Evolutionary conservation across 2,888 invertebrate species (phyloP).

Genomic region (Agonopterix subpropinquella): DNA sequence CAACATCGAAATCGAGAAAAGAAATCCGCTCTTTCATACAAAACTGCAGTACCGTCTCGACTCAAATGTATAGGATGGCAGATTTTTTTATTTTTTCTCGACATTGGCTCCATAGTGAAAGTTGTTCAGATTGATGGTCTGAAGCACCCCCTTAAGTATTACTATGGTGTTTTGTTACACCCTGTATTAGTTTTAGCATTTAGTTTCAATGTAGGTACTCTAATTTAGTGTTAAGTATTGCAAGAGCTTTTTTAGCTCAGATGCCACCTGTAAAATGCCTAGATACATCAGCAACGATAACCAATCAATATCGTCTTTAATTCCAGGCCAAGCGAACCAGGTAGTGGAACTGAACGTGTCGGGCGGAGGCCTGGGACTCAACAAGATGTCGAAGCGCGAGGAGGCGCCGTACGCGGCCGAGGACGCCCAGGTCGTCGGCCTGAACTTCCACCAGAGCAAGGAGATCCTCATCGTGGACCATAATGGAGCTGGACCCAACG

Average conservation of each 20-base stretch:
- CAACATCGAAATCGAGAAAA: no score
- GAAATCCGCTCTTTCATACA: no score
- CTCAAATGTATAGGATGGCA: no score
- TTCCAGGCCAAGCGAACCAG: slow-evolving; percentile 75
- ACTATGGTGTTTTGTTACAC: no score
- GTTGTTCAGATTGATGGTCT: no score
- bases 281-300: background rate
- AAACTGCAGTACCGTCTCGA: no score
- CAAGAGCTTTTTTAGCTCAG: background rate
- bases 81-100: no score
- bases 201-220: no score
- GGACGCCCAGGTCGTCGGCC: slow-evolving; percentile 90
- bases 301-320: background rate
- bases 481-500: slow-evolving; percentile 72
- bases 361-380: slow-evolving; percentile 86
- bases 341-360: slow-evolving; percentile 80
- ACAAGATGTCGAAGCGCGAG: slow-evolving; percentile 88
- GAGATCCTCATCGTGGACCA: slow-evolving; percentile 88
- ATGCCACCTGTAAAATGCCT: background rate
- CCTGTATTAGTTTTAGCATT: no score
- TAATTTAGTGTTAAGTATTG: background rate
- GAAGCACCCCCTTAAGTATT: no score
- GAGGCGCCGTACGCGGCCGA: slow-evolving; percentile 90
- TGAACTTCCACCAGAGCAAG: slow-evolving; percentile 94
- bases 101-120: no score